Evolutionary conservation across 2,113 vertebrate species (phyloP).

Genomic region (Cyanocitta stelleri): DNA sequence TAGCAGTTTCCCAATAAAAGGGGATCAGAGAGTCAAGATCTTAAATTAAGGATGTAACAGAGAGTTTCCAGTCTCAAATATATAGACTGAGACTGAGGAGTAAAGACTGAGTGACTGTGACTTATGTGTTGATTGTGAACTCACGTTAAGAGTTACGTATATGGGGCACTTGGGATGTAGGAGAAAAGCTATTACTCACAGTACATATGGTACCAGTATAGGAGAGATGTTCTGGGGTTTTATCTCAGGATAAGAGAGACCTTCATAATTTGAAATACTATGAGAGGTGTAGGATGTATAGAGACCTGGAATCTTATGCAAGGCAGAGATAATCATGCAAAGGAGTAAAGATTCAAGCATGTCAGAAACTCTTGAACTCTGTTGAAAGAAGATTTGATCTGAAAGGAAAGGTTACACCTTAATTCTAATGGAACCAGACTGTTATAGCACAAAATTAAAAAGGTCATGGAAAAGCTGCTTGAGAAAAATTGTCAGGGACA

Average conservation of each 20-base stretch:
- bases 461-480: not conserved
- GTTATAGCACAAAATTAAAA: not conserved
- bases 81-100: not conserved
- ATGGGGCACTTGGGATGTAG: rapidly evolving
- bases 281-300: not conserved
- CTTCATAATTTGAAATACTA: not conserved
- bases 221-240: not conserved
- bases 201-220: not conserved
- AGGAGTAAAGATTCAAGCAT: not conserved
- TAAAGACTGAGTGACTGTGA: not conserved
- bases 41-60: not conserved
- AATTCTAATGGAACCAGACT: not conserved
- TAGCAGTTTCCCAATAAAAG: not conserved
- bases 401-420: not conserved
- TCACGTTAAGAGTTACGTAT: not conserved
- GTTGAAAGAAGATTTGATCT: not conserved
- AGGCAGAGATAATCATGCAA: not conserved
- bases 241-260: not conserved
- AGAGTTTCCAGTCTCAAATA: not conserved
- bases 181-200: not conserved
- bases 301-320: not conserved
- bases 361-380: not conserved
- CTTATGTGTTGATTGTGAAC: not conserved
- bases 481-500: not conserved
- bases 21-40: not conserved